Evolutionary conservation across 2,888 invertebrate species (phyloP), one percentile per base, ranked within the genome.

Genomic region (Macrosoma leucophasiata): DNA sequence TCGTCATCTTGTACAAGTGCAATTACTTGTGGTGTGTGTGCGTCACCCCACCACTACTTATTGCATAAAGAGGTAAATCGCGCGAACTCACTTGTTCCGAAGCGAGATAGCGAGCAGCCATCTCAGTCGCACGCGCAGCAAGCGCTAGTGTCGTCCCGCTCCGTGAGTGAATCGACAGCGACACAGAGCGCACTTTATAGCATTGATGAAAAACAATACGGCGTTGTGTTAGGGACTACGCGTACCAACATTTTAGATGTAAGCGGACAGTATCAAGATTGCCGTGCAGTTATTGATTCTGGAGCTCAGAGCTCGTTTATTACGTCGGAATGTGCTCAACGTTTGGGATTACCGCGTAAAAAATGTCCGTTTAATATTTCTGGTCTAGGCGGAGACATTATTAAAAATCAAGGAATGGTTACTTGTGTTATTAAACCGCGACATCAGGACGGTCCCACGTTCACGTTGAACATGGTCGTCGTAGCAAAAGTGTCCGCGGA

Each of bases 281-380:
- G 24, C 25, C 31, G 31, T 25, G 31, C 25, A 19, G 24, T 32
- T 3, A 18, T 32, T n/a, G 31, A 32, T 17, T 32, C 31, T 4
- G 31, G 24, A 2, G 31, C 25, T 9, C 25, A 32, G 19, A 19
- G 24, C 12, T 25, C 24, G 8, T 32, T 32, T 24, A 25, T 32
- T n/a, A 24, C 31, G 6, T 11, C 19, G 4, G 19, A 32, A 13
- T 32, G 17, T n/a, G 24, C 25, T 1, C 24, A 24, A 24, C 14
- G 13, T 4, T 17, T 32, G 15, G 12, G 23, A 9, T 23, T 31
- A 12, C 24, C 30, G 7, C 23, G 30, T 11, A 22, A 21, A 13
- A 22, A 25, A 18, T 32, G 24, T 25, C 30, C 23, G 2, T 15
- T 31, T 11, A 15, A 13, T 17, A 17, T 31, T 15, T 23, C 15